Percentiles rank a stretch among this genome's conserved stretches.
Conservation (phyloP, 2,797 vertebrate genomes). For the Cynodonichthys magdalenae region DNA sequence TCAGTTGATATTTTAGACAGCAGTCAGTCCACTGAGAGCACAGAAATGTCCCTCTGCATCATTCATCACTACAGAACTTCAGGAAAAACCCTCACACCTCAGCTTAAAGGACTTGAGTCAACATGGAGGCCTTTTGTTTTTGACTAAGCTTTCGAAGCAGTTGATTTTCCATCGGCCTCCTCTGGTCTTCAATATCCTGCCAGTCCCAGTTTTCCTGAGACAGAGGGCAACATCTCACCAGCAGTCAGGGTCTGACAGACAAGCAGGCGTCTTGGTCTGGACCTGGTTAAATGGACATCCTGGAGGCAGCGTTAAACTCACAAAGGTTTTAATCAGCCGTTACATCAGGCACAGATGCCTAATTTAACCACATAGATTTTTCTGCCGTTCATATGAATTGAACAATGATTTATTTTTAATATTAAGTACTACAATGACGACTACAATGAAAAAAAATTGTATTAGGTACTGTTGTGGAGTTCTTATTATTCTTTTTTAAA, state of each 20-base stretch:
- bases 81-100: slow-evolving; percentile 44
- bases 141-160: slow-evolving; percentile 59
- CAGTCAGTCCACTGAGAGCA: background rate
- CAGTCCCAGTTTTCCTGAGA: slow-evolving; percentile 35
- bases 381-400: too few species aligned
- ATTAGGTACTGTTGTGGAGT: too few species aligned
- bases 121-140: too few species aligned
- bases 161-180: slow-evolving; percentile 66
- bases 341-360: slow-evolving; percentile 9
- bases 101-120: slow-evolving; percentile 54
- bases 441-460: too few species aligned
- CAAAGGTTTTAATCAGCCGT: slow-evolving; percentile 16
- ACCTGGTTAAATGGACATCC: slow-evolving; percentile 32
- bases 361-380: background rate
- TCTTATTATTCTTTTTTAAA: too few species aligned
- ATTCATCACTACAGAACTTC: slow-evolving; percentile 33
- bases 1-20: background rate
- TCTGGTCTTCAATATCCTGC: slow-evolving; percentile 73
- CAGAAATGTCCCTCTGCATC: slow-evolving; percentile 8
- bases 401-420: too few species aligned
- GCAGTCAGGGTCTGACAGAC: slow-evolving; percentile 30
- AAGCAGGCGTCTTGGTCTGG: slow-evolving; percentile 21
- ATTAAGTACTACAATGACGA: too few species aligned
- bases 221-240: slow-evolving; percentile 23
- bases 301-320: slow-evolving; percentile 18